Percentiles rank a stretch among this genome's conserved stretches.
phyloP scores from a whole-genome alignment of 2,113 vertebrate species.

The Dasyurus viverrinus region DNA sequence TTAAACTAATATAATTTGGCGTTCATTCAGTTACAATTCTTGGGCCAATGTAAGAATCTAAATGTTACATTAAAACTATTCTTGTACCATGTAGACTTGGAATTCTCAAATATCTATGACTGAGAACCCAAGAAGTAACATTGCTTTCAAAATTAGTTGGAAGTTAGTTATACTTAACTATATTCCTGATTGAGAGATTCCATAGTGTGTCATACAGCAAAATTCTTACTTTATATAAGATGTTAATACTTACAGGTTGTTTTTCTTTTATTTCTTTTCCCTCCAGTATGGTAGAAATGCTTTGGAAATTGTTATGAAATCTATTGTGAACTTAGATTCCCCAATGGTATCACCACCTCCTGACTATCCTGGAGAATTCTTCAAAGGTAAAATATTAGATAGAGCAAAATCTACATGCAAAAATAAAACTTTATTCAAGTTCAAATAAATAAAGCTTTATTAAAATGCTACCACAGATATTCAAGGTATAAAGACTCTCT shows the following conservation, averaged over 20 bases:
- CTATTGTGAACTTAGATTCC: constrained; percentile 95
- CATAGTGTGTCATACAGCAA: neutral
- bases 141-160: too few relatives aligned
- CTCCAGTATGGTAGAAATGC: constrained; percentile 97
- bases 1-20: neutral
- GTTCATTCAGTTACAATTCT: neutral
- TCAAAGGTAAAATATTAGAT: constrained; percentile 90
- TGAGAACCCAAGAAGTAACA: too few relatives aligned
- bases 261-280: constrained; percentile 32
- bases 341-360: constrained; percentile 94
- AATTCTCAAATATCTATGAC: neutral
- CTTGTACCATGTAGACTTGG: neutral
- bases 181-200: neutral
- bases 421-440: neutral
- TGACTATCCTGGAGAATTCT: constrained; percentile 97
- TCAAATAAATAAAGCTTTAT: neutral
- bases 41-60: neutral
- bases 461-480: neutral
- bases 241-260: neutral
- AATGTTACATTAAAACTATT: neutral
- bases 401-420: neutral
- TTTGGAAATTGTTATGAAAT: constrained; percentile 99
- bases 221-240: neutral
- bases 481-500: neutral
- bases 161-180: too few relatives aligned